Base-by-base conservation (phyloP, 2,113 vertebrate species). In the Rousettus leschenaultii region DNA sequence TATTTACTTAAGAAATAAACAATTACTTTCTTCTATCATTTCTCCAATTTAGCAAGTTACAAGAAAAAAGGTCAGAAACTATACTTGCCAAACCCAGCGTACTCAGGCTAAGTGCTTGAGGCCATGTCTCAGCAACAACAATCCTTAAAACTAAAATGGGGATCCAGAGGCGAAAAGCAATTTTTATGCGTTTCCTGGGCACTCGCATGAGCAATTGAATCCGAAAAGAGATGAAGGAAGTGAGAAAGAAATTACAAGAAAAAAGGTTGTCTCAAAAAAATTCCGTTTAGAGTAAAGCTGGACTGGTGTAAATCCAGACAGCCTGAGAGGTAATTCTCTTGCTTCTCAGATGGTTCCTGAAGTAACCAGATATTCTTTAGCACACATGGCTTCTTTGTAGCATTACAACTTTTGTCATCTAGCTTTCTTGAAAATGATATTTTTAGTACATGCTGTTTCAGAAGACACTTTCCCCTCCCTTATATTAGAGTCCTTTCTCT, bases 111-210 rank as follows among this genome's bases (percentile, higher is more conserved):
- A 96, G 95, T 96, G 97, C 96, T 98, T 97, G 96, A 97, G 98
- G 98, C 98, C 98, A 97, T 97, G 98, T 98, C 96, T 98, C 98
- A 74, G 99, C 99, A 97, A 99, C 99, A 96, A 99, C 99, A 97
- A 99, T 99, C 99, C 99, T 99, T 96, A 99, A 98, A 98, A 99
- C 99, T 98, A 99, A 99, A 96, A 99, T 98, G 0, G 99, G 99
- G 91, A 99, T 99, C 99, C 99, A 99, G 98, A 99, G 99, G 53
- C 98, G 98, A 98, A 99, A 97, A 89, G 99, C 99, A 97, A 99
- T 99, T 99, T 99, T 99, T 98, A 99, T 99, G 97, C 98, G 99
- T 98, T 99, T 99, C 98, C 99, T 99, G 89, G 99, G 99, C 83
- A 99, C 99, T 98, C 96, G 98, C 99, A 99, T 99, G 97, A 99